Evolutionary conservation across 2,888 invertebrate genomes (phyloP).

Genomic region (Machimus atricapillus): DNA sequence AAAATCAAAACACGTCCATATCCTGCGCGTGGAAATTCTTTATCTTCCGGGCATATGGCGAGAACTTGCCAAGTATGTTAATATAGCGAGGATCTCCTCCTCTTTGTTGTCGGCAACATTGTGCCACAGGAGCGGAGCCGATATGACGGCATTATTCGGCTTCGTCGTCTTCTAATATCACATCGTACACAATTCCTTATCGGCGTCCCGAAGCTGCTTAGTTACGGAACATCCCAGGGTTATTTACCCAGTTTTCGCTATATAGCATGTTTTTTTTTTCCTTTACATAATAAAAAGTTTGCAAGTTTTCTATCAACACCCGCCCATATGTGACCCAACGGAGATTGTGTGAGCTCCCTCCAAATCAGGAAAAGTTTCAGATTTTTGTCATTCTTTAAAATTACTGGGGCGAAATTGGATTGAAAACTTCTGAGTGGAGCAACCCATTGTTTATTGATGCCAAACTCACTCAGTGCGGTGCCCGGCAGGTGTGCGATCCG

Average conservation of each 20-base stretch:
- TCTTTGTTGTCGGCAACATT: constrained; percentile 10
- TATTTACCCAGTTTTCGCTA: neutral
- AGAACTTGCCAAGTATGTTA: constrained; percentile 32
- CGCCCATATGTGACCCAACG: neutral
- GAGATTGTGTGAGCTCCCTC: neutral
- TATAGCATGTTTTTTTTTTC: constrained; percentile 13
- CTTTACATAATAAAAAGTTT: constrained; percentile 27
- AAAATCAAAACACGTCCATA: constrained; percentile 40
- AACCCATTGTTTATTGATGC: constrained; percentile 2
- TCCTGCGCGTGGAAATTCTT: constrained; percentile 27
- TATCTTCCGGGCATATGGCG: constrained; percentile 29
- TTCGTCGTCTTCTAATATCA: constrained; percentile 10
- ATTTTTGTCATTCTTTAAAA: constrained; percentile 35
- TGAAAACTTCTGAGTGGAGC: neutral
- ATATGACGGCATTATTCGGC: constrained; percentile 20
- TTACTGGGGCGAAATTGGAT: constrained; percentile 6
- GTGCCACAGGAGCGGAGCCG: neutral
- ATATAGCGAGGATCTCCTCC: constrained; percentile 1
- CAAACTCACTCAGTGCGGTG: neutral
- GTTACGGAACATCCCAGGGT: neutral
- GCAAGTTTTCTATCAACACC: constrained; percentile 26
- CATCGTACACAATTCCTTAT: constrained; percentile 8
- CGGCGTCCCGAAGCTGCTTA: neutral
- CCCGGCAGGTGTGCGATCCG: neutral
- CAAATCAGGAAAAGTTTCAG: constrained; percentile 28